Percentiles rank a stretch among this genome's conserved stretches.
Conservation (phyloP, 2,797 vertebrate species). For the Ibycter americanus region DNA sequence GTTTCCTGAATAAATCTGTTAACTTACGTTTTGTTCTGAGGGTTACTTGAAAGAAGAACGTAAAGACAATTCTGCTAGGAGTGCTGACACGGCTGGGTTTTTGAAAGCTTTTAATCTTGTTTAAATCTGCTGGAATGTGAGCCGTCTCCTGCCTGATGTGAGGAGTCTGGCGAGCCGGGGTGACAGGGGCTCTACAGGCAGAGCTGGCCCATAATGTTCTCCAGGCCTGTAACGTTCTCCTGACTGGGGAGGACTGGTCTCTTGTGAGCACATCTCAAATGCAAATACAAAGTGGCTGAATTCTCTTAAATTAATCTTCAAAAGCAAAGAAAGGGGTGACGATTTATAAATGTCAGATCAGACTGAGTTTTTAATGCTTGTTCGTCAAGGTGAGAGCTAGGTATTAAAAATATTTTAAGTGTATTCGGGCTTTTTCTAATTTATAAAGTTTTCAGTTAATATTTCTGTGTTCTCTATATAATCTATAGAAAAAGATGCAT, state of each 20-base stretch:
- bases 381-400: neutral
- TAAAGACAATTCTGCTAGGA: neutral
- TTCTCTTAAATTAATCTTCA: constrained; percentile 12
- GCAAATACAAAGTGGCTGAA: constrained; percentile 8
- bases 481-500: neutral
- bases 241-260: neutral
- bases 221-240: neutral
- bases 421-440: neutral
- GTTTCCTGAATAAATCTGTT: neutral
- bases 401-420: neutral
- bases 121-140: constrained; percentile 3
- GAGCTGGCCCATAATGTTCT: neutral
- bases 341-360: neutral
- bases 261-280: neutral
- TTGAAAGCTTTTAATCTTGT: neutral
- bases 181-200: neutral
- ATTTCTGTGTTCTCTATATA: neutral
- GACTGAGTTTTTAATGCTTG: neutral
- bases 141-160: neutral
- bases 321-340: constrained; percentile 2
- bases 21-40: neutral
- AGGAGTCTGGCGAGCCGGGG: neutral
- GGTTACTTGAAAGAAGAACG: neutral
- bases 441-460: neutral
- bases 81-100: neutral